Evolutionary conservation across 1,140 invertebrate genomes (phyloP), one percentile per base, ranked within the genome.

Genomic region (Lamellibrachia luymesi): DNA sequence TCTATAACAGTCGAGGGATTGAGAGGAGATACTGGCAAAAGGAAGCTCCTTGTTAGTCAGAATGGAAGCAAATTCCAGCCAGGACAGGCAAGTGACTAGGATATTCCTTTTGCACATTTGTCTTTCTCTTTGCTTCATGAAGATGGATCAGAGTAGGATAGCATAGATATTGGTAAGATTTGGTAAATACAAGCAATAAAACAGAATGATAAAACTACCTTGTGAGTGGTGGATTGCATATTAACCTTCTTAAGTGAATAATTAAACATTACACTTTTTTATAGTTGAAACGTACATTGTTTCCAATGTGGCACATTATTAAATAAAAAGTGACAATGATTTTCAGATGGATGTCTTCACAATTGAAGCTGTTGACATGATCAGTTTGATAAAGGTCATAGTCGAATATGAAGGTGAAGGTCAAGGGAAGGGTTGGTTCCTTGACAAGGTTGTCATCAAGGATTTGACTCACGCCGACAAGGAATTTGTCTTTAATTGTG

Each of bases 371-470:
- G 93, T 93, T 52, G 93, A 93, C 90, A 50, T 95, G 90, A 91
- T 91, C 17, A 80, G 27, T 7, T 93, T 94, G 91, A 93, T 56
- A 64, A 94, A 94, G 50, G 91, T 95, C 7, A 89, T 92, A 22
- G 94, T 94, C n/a, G 90, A 94, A 49, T 94, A 95, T 93, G 94
- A 95, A 93, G 94, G 94, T 56, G 80, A 64, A 13, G 94, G 94
- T 27, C 49, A 22, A n/a, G 95, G 95, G 7, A 93, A 94, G 17
- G 95, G 94, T 51, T 96, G 96, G 95, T 95, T 95, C 64, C 94
- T 96, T 10, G 95, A 96, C 38, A 95, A 95, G 91, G 95, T 96
- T 17, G 92, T 94, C 13, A 94, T 96, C 50, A 94, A 94, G 93
- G 95, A 95, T 91, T 94, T 95, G 27, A 92, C 94, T 51, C n/a